Evolutionary conservation across 2,113 vertebrate genomes (phyloP).

Genomic region (Chamaetylas fuelleborni): DNA sequence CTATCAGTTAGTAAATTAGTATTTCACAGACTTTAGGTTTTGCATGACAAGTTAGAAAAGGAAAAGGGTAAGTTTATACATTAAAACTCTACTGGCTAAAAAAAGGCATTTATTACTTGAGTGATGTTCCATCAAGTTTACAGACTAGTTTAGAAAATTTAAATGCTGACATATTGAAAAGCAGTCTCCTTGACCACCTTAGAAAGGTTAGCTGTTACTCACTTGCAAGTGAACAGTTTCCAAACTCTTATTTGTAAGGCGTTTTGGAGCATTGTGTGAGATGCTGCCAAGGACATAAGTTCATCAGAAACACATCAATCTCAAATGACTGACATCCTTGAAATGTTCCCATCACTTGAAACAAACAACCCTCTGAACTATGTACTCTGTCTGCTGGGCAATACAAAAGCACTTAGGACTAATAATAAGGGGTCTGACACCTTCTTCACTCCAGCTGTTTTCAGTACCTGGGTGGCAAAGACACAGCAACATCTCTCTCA

Average conservation of each 20-base stretch:
- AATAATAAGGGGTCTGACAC: background rate
- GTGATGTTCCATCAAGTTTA: background rate
- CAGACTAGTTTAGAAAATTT: background rate
- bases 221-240: background rate
- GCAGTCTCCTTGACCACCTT: background rate
- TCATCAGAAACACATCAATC: background rate
- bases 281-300: background rate
- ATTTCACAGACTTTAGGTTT: background rate
- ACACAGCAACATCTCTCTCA: background rate
- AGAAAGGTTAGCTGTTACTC: background rate
- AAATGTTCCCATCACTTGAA: background rate
- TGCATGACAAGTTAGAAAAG: background rate
- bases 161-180: background rate
- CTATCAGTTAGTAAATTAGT: background rate
- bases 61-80: background rate
- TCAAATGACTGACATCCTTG: background rate
- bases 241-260: background rate
- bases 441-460: background rate
- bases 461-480: background rate
- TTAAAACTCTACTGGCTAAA: background rate
- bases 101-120: background rate
- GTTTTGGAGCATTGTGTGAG: background rate
- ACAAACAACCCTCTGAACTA: background rate
- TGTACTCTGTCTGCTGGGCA: background rate
- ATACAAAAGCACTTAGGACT: background rate